Base-by-base conservation (phyloP, 2,113 vertebrate genomes). In the Blennius ocellaris region DNA sequence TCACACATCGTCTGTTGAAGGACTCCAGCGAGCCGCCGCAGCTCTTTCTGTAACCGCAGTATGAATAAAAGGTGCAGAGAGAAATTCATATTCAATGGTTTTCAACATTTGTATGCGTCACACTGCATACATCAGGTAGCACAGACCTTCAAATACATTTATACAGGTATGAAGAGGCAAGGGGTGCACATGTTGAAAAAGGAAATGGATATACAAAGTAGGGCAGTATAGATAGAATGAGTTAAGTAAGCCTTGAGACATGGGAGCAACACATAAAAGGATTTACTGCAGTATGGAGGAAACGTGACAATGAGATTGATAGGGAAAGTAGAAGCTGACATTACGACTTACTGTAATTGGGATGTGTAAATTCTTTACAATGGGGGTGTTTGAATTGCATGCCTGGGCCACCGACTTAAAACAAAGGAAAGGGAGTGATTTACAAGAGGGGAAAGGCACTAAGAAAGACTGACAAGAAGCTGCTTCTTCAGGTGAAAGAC, bases 221-320 rank as follows among this genome's bases (percentile, higher is more conserved):
- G 36, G 17, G 21, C 15, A 52, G 39, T 38, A 15, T 8, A 30
- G 21, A 30, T 30, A 30, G 21, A 30, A 30, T 30, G 21, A 30
- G 21, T 30, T 30, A 50, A 62, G 76, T 50, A 56, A 71, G 67
- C 63, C 37, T 70, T 37, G 67, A 78, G 57, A 73, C 51, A 45
- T 21, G 45, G 48, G 8, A 71, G 41, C 2, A 0, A 51, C 50
- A 70, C 59, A 44, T 55, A 51, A 61, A 80, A 67, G 51, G 65
- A 80, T 75, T 77, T 63, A 71, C 48, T 49, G 56, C 52, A n/a
- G 58, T 47, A 11, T 49, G 41, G 68, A 80, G 66, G 48, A 67
- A 62, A 76, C 52, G 65, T 72, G 55, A 79, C 17, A 43, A 54
- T 67, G 44, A 62, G 65, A 80, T 41, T 17, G 37, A 30, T 7